Evolutionary conservation across 2,113 vertebrate genomes (phyloP), one percentile per base, ranked within the genome.

Genomic region (Rana temporaria): DNA sequence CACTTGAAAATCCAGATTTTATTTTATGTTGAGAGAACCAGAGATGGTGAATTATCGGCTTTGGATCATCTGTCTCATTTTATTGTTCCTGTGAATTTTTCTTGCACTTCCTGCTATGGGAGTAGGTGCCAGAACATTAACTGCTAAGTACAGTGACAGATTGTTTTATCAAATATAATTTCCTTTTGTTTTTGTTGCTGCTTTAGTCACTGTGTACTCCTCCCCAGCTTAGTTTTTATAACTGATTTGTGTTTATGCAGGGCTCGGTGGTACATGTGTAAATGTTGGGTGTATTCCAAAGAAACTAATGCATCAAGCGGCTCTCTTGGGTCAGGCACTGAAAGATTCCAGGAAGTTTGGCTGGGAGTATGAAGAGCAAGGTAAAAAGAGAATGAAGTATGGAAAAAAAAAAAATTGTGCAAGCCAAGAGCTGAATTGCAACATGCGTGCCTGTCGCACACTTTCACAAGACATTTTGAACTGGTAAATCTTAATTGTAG

Each of bases 221-320:
- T 60, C 8, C 19, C 19, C 19, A 22, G 59, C 19, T 11, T n/a
- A 3, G 9, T 75, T 3, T 30, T 18, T 0, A 18, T 67, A 3
- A 67, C 34, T 67, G 59, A 15, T 64, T 32, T 18, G 78, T 86
- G 85, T 48, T 72, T 11, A 68, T 81, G 26, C 86, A 99, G 98
- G 98, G 82, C 95, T 99, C 1, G 98, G 97, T 2, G 98, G 98
- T 26, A 99, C 98, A 0, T 99, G 98, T 81, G 98, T 99, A 38
- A 99, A 99, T 7, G 97, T 99, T 4, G 98, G 98, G 73, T 99
- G 98, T 84, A 94, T 99, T 87, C 98, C 98, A 18, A 99, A 99
- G 91, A 98, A 99, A 84, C 84, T 99, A 86, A 99, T 99, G 98
- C 98, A 99, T 85, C 97, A 99, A 84, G 96, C 97, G 0, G 97